Percentiles rank a stretch among this genome's conserved stretches.
phyloP scores from a whole-genome alignment of 2,888 invertebrate genomes.

The Zhengitettix transpicula region DNA sequence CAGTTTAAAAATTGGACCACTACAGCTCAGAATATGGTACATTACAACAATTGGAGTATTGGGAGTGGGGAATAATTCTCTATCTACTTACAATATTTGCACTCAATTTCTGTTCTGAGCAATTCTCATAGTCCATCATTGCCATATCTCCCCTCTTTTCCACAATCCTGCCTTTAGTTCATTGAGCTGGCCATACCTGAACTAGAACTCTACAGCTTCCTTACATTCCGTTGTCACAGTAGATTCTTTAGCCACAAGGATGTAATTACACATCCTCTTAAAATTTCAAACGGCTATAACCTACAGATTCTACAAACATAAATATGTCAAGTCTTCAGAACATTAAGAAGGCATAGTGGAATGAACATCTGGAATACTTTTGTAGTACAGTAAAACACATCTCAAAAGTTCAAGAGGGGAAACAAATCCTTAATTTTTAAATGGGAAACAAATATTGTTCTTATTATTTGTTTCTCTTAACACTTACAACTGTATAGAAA shows the following conservation, averaged over 20 bases:
- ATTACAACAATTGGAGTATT: slow-evolving; percentile 3
- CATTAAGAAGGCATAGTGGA: slow-evolving; percentile 14
- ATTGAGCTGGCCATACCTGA: background rate
- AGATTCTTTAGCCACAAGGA: background rate
- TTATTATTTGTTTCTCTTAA: background rate
- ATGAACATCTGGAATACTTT: slow-evolving; percentile 13
- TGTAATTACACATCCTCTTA: background rate
- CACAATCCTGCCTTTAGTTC: background rate
- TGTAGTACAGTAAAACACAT: slow-evolving; percentile 1
- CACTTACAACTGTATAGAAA: slow-evolving; percentile 2
- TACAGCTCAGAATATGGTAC: slow-evolving; percentile 5
- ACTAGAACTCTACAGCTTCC: background rate
- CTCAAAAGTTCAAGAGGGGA: slow-evolving; percentile 4
- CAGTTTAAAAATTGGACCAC: background rate
- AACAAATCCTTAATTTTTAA: slow-evolving; percentile 1
- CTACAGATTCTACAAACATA: slow-evolving; percentile 5
- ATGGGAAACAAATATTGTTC: background rate
- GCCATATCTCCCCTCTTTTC: slow-evolving; percentile 1
- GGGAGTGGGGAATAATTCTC: slow-evolving; percentile 4
- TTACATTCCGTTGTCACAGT: background rate
- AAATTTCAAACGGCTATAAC: slow-evolving; percentile 1
- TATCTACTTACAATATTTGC: slow-evolving; percentile 10
- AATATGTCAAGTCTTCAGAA: slow-evolving; percentile 7
- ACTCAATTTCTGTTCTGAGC: slow-evolving; percentile 7
- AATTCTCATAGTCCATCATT: background rate